Conservation (phyloP, 2,797 vertebrate genomes). For the Acrossocheilus wenchowensis region DNA sequence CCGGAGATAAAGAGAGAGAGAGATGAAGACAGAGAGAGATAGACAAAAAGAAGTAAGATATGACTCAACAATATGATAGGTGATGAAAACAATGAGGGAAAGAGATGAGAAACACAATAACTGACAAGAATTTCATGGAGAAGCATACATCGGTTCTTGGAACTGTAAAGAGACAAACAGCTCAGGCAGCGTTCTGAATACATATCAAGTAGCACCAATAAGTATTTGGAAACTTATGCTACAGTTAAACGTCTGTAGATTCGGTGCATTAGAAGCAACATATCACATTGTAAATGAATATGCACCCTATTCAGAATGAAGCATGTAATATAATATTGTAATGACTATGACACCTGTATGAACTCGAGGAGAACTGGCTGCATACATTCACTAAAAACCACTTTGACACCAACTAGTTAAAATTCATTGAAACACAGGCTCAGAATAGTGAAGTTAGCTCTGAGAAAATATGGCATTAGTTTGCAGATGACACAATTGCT, state of each 20-base stretch:
- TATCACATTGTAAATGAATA: not conserved
- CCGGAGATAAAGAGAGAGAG: constrained; percentile 38
- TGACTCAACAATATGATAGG: constrained; percentile 47
- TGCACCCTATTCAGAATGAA: not conserved
- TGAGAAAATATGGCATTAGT: not conserved
- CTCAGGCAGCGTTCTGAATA: not conserved
- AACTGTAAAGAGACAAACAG: not conserved
- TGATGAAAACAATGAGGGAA: constrained; percentile 27
- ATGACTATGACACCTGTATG: constrained; percentile 1
- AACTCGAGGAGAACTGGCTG: not conserved
- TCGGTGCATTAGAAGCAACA: not conserved
- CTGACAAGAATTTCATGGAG: not conserved
- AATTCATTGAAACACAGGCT: not conserved
- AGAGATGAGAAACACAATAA: constrained; percentile 28
- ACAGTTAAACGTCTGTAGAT: not conserved
- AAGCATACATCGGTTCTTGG: constrained; percentile 14
- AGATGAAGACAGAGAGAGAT: constrained; percentile 25
- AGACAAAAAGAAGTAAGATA: constrained; percentile 23
- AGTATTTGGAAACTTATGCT: not conserved
- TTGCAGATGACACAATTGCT: not conserved
- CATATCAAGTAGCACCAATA: not conserved
- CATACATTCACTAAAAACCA: not conserved
- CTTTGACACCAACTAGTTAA: not conserved
- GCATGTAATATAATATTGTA: not conserved
- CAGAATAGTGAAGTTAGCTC: not conserved